These are phyloP conservation scores for Chloebia gouldiae DNA, from an alignment of 2,113 vertebrate genomes.

Conservation along the genomic window DNA sequence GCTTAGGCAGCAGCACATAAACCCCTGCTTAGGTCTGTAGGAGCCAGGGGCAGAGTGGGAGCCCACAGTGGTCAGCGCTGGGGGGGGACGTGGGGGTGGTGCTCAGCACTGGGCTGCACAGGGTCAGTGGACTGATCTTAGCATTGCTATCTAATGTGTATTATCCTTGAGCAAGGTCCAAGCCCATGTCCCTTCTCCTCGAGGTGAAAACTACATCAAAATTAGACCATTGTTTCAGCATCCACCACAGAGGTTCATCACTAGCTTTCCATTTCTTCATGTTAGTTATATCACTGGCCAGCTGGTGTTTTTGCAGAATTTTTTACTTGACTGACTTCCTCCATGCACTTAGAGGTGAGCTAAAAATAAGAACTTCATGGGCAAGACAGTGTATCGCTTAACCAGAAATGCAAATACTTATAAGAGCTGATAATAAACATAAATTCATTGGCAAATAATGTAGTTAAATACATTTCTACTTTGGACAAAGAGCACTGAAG, in stretches of 20 bases:
- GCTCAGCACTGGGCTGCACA: not conserved
- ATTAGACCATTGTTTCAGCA: not conserved
- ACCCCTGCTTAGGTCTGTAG: not conserved
- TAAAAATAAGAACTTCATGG: not conserved
- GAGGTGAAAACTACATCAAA: not conserved
- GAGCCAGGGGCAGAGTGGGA: not conserved
- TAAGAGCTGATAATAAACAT: not conserved
- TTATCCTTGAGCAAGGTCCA: not conserved
- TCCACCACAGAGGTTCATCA: not conserved
- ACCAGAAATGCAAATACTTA: not conserved
- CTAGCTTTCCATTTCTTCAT: not conserved
- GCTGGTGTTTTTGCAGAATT: slow-evolving; percentile 5
- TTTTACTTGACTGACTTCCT: slow-evolving; percentile 31
- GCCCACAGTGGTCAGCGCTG: not conserved
- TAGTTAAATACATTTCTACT: not conserved
- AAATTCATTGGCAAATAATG: not conserved
- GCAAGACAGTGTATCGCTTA: not conserved
- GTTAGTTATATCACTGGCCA: not conserved
- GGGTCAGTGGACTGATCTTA: not conserved
- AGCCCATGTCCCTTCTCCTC: not conserved
- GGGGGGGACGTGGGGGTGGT: not conserved
- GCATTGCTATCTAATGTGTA: not conserved
- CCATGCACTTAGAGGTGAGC: not conserved
- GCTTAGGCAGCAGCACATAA: not conserved
- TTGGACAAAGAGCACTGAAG: not conserved